Percentiles rank a stretch among this genome's conserved stretches.
Conservation (phyloP, 2,113 vertebrate genomes). For the Grus americana region DNA sequence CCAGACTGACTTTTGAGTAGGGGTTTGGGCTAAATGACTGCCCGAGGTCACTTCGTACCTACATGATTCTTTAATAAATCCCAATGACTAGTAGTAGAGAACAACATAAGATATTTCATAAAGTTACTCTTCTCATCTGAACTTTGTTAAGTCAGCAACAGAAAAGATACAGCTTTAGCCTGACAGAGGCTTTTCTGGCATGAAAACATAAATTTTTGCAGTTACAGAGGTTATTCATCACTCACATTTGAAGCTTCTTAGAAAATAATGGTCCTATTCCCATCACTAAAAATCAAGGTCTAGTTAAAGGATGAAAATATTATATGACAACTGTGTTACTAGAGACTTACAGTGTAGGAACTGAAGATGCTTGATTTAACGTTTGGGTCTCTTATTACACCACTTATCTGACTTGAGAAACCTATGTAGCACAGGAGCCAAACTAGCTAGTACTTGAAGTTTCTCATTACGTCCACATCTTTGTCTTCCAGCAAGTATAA, state of each 20-base stretch:
- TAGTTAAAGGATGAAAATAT: background rate
- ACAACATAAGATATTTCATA: background rate
- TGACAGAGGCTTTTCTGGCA: background rate
- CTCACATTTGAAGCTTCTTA: background rate
- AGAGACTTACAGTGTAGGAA: background rate
- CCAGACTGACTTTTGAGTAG: background rate
- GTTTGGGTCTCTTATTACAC: background rate
- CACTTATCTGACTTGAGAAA: background rate
- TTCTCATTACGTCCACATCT: background rate
- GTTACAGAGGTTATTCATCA: background rate
- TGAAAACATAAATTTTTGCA: background rate
- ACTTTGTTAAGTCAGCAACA: background rate
- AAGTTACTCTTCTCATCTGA: background rate
- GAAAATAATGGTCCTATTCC: background rate
- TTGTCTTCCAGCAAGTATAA: background rate
- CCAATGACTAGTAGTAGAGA: background rate
- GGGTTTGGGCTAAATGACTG: background rate
- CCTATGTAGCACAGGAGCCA: background rate
- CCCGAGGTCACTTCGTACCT: background rate
- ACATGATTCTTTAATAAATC: background rate
- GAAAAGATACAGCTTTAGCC: background rate
- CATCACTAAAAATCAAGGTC: background rate
- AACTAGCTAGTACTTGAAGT: background rate
- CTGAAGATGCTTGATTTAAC: background rate
- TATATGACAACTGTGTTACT: background rate